Base-by-base conservation (phyloP, 2,113 vertebrate genomes). In the Zeus faber region DNA sequence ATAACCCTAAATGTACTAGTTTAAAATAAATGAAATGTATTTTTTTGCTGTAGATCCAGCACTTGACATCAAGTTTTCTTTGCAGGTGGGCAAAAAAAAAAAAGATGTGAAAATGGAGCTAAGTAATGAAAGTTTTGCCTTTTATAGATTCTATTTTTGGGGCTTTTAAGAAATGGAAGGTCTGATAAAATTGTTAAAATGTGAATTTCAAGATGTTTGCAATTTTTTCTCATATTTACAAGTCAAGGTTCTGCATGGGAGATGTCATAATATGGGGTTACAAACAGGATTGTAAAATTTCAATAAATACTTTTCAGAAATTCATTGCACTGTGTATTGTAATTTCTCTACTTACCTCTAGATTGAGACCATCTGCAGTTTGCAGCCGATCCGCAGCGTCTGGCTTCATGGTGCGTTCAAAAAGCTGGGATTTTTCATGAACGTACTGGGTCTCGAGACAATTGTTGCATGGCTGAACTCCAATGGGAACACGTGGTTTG, bases 281-380 rank as follows among this genome's bases (percentile, higher is more conserved):
- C 72, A 59, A 70, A 83, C 77, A 86, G 74, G 82, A 85, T 82
- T 91, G 88, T 89, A 89, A 66, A 84, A 87, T 89, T 90, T 89
- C 85, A 91, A 90, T 89, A 91, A 89, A 87, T 84, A 82, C 83
- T 89, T 91, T 89, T 88, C 82, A 83, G 84, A 89, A 88, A 84
- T 76, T 63, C 70, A 33, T 59, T 80, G 74, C 71, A 56, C 78
- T 43, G 54, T 52, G 60, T 80, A 54, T 62, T 62, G 67, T 76
- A 52, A 49, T 61, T 70, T 33, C 50, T 43, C n/a, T n/a, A 37
- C 13, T n/a, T n/a, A n/a, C n/a, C n/a, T n/a, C n/a, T n/a, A n/a
- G n/a, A n/a, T n/a, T n/a, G n/a, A n/a, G n/a, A n/a, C n/a, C n/a
- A n/a, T n/a, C n/a, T n/a, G n/a, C n/a, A n/a, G n/a, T n/a, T n/a